Base-by-base conservation (phyloP, 1,140 invertebrate genomes). In the Aphelenchoides avenae region DNA sequence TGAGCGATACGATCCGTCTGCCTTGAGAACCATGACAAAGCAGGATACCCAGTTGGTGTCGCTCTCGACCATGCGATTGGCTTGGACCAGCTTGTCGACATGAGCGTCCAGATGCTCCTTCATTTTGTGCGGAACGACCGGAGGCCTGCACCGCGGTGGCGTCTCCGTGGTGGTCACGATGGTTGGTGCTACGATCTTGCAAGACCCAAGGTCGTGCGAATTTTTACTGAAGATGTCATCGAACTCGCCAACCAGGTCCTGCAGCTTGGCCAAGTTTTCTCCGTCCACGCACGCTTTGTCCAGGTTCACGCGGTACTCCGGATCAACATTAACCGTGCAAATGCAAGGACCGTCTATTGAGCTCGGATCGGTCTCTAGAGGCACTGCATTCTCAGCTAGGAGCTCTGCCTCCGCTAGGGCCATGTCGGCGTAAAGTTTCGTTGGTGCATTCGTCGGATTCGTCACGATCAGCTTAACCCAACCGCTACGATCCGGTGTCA, bases 31-130 rank as follows among this genome's bases (percentile, higher is more conserved):
- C 5, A 52, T n/a, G 3, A 52, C 50, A 50, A 52, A 52, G 0
- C 20, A 22, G 6, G 50, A 41, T 20, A 52, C 50, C 50, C 50
- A 52, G 1, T 36, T 36, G 9, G 50, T 52, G 34, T 52, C 51
- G 15, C 37, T 42, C 31, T 52, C 13, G 2, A 46, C n/a, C 51
- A 52, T 52, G 2, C 39, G 11, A 1, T 24, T 24, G 4, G 50
- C 36, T 7, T 52, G 24, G 1, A 52, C 1, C 5, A 52, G 13
- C 11, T 52, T 18, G 1, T 52, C 50, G 7, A 52, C 46, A 15
- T 52, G 50, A 18, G 39, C 30, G 5, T 52, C 22, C 1, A 52
- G 34, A 1, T 52, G 36, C 7, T 51, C n/a, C 13, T 24, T 43
- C 9, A 27, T 41, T 50, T 46, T 52, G 11, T 43, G 26, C 11